Evolutionary conservation across 2,888 invertebrate species (phyloP).

Genomic region (Labia minor): DNA sequence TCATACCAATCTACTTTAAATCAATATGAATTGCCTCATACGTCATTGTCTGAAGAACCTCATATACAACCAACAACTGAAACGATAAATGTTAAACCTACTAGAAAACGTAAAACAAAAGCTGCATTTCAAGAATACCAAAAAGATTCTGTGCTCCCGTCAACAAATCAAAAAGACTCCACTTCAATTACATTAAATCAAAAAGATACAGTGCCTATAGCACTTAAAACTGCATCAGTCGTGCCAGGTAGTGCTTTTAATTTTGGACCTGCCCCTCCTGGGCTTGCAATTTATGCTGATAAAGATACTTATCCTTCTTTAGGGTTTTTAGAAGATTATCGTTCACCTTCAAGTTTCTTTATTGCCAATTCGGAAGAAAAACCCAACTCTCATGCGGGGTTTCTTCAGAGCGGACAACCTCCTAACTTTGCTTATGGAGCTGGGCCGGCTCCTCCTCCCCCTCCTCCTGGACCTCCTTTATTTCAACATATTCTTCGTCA

Average conservation of each 20-base stretch:
- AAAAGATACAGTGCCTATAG: slow-evolving; percentile 36
- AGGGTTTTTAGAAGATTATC: slow-evolving; percentile 48
- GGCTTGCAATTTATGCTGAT: slow-evolving; percentile 49
- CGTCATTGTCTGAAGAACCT: slow-evolving; percentile 28
- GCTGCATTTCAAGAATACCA: slow-evolving; percentile 31
- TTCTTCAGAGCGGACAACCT: slow-evolving; percentile 30
- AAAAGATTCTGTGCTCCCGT: slow-evolving; percentile 29
- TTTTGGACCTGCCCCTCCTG: slow-evolving; percentile 58
- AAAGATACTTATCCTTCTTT: slow-evolving; percentile 45
- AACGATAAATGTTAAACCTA: slow-evolving; percentile 25
- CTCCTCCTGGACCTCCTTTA: slow-evolving; percentile 49
- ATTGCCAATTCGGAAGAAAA: not conserved
- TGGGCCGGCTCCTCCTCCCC: slow-evolving; percentile 39
- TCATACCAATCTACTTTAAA: slow-evolving; percentile 21
- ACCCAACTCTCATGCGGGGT: not conserved
- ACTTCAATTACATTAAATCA: not conserved
- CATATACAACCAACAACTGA: slow-evolving; percentile 28
- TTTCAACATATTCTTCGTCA: slow-evolving; percentile 61
- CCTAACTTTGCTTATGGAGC: slow-evolving; percentile 34
- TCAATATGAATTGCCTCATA: slow-evolving; percentile 16
- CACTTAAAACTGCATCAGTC: slow-evolving; percentile 56
- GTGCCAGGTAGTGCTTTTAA: slow-evolving; percentile 77
- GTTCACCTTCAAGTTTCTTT: slow-evolving; percentile 37
- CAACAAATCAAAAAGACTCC: slow-evolving; percentile 15
- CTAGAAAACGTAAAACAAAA: slow-evolving; percentile 26